Base-by-base conservation (phyloP, 1,140 invertebrate species). In the Zaprionus kolodkinae region DNA sequence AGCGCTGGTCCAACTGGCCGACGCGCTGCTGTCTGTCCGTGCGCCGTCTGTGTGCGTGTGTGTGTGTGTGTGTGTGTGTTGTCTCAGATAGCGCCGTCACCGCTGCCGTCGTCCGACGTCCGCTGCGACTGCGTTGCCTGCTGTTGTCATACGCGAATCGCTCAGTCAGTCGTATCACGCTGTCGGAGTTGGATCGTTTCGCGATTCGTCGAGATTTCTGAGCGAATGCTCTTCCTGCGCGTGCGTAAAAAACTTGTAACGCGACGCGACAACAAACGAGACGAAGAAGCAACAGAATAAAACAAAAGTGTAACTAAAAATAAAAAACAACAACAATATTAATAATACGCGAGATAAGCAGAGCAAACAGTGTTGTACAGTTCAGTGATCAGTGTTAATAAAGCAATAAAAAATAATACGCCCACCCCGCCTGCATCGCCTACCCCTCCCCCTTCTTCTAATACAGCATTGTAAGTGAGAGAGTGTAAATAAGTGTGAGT, bases 121-220 rank as follows among this genome's bases (percentile, higher is more conserved):
- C 35, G 35, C 40, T 45, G 40, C 40, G 40, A 45, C 40, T 45
- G 40, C 57, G 66, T n/a, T 43, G 68, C n/a, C 38, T 61, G 78
- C 50, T 33, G 83, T 81, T 83, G 85, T 88, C 85, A 85, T 85
- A 84, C 82, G 52, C 76, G 79, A 69, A 66, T 82, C 78, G 70
- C 60, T 69, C 78, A 78, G 78, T 89, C 86, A 89, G 82, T 89
- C 73, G 78, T 81, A 89, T 79, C 81, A 89, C 85, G 81, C 81
- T 89, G 85, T 89, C 86, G 85, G 81, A 90, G 86, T 89, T 89
- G 85, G 85, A 90, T 89, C 85, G 85, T 81, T 79, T 81, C 66
- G 63, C 84, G 80, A 78, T 80, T 87, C 84, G 79, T 81, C 69
- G 40, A 74, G 62, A 77, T 82, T 72, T 70, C 15, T 72, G 78